A percentile compares a stretch with the other conserved stretches of the same genome.
phyloP scores from a whole-genome alignment of 2,797 vertebrate species.

The Danio albolineatus region DNA sequence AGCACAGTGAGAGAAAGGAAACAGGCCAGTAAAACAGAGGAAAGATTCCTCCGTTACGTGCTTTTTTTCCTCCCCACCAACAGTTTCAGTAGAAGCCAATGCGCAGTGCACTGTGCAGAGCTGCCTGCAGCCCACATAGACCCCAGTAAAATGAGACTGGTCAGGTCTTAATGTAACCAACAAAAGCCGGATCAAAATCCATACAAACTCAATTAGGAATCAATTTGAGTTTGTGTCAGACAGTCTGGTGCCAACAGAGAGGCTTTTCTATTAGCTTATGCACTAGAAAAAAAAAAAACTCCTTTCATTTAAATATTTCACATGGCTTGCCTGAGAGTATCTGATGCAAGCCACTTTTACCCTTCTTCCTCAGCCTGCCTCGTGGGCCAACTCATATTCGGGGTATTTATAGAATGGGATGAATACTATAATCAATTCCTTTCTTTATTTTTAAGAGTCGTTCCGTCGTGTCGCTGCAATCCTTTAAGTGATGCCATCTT shows the following conservation, averaged over 20 bases:
- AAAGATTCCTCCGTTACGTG: constrained; percentile 47
- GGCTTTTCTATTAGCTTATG: constrained; percentile 89
- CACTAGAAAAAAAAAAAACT: constrained; percentile 85
- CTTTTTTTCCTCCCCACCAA: constrained; percentile 19
- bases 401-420: constrained; percentile 48
- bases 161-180: constrained; percentile 86
- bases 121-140: constrained; percentile 80
- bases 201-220: constrained; percentile 88
- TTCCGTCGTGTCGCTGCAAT: constrained; percentile 14
- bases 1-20: constrained; percentile 46
- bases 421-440: constrained; percentile 43
- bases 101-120: constrained; percentile 71
- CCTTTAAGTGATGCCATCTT: constrained; percentile 21
- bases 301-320: constrained; percentile 88
- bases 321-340: constrained; percentile 78
- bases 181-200: constrained; percentile 87
- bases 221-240: constrained; percentile 90
- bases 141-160: constrained; percentile 85
- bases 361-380: constrained; percentile 58
- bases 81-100: constrained; percentile 69
- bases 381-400: constrained; percentile 54
- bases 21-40: constrained; percentile 45
- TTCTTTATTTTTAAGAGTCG: constrained; percentile 46
- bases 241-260: constrained; percentile 89
- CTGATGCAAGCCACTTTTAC: constrained; percentile 59